phyloP scores from a whole-genome alignment of 2,113 vertebrate species.

The Eretmochelys imbricata region DNA sequence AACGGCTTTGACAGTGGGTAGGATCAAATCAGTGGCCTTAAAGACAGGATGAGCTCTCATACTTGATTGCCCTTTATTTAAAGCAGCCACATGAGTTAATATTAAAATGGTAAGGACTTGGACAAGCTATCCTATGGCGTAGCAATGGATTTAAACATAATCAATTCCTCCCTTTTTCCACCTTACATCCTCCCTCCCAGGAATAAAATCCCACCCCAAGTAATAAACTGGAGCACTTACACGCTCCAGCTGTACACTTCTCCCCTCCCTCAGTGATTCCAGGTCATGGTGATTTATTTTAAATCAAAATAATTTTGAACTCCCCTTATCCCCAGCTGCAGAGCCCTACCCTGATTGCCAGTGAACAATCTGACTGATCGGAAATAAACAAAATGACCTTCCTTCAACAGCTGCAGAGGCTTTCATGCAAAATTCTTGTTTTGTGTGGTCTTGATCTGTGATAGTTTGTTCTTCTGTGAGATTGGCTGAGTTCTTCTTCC shows the following conservation, averaged over 20 bases:
- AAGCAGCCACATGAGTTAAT: not conserved
- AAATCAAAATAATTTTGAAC: not conserved
- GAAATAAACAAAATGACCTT: not conserved
- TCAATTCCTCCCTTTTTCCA: not conserved
- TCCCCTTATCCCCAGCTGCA: not conserved
- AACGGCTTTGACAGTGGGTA: not conserved
- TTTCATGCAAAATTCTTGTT: not conserved
- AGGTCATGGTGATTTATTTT: not conserved
- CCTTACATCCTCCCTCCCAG: not conserved
- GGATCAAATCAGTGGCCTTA: not conserved
- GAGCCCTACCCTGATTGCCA: not conserved
- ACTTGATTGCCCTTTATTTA: not conserved
- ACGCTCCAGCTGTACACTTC: not conserved
- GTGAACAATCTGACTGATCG: not conserved
- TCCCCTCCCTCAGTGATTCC: not conserved
- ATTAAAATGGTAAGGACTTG: not conserved
- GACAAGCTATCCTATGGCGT: not conserved
- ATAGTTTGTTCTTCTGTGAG: not conserved
- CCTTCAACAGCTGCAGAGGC: not conserved
- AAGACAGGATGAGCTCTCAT: not conserved
- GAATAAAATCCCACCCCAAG: not conserved
- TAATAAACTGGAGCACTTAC: not conserved
- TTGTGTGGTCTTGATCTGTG: not conserved
- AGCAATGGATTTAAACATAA: not conserved
- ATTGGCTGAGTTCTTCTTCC: not conserved